phyloP scores from a whole-genome alignment of 2,888 invertebrate species.

The Drosophila pseudotakahashii region DNA sequence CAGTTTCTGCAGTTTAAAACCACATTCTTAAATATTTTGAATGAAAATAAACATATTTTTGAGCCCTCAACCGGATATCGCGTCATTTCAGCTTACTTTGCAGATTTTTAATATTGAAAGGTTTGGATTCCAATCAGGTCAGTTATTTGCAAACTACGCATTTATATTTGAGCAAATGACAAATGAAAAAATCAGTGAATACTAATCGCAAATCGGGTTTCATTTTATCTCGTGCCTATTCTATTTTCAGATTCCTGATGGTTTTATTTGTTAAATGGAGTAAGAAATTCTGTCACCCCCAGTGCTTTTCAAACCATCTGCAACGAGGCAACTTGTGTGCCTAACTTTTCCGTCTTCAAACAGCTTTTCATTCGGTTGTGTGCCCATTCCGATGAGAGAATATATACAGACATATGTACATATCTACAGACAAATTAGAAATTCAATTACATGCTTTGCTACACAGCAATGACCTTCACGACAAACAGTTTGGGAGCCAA shows the following conservation, averaged over 20 bases:
- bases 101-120: not conserved
- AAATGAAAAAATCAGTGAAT: not conserved
- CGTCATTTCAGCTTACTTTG: not conserved
- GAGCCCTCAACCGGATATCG: not conserved
- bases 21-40: not conserved
- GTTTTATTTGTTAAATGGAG: not conserved
- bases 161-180: too few relatives aligned
- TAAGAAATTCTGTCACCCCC: not conserved
- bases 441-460: slow-evolving; percentile 29
- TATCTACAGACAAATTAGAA: slow-evolving; percentile 34
- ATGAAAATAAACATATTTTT: not conserved
- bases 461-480: slow-evolving; percentile 65
- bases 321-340: slow-evolving; percentile 16
- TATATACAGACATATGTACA: not conserved
- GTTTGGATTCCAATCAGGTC: not conserved
- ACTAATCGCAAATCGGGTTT: not conserved
- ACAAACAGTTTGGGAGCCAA: slow-evolving; percentile 26
- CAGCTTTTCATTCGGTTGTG: slow-evolving; percentile 16
- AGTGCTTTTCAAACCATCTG: slow-evolving; percentile 18
- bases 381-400: slow-evolving; percentile 10
- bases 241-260: not conserved
- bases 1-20: too few relatives aligned
- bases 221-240: not conserved
- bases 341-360: slow-evolving; percentile 31
- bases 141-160: not conserved